A percentile compares a stretch with the other conserved stretches of the same genome.
Conservation (phyloP, 2,888 invertebrate genomes). For the Megastigmus dorsalis region DNA sequence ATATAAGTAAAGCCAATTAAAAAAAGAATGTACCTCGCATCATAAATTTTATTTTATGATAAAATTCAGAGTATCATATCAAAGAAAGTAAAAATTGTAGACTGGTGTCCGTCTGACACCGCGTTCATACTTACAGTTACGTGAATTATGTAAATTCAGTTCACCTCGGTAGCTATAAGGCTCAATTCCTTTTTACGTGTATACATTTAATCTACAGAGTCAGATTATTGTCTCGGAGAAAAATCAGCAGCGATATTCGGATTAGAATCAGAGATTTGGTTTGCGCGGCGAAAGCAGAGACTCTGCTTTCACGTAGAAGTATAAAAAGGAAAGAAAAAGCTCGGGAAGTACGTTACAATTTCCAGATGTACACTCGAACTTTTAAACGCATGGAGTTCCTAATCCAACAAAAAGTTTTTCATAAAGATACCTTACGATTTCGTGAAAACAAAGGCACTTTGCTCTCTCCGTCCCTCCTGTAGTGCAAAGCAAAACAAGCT, state of each 20-base stretch:
- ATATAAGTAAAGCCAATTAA: too few relatives aligned
- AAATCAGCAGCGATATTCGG: not conserved
- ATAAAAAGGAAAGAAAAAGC: not conserved
- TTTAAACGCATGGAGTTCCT: not conserved
- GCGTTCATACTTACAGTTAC: too few relatives aligned
- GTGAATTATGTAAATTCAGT: too few relatives aligned
- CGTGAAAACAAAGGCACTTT: constrained; percentile 31
- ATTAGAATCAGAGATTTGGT: not conserved
- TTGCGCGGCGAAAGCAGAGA: not conserved
- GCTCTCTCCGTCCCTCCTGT: too few relatives aligned
- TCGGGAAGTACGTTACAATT: not conserved
- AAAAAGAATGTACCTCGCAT: too few relatives aligned
- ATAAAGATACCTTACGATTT: constrained; percentile 6
- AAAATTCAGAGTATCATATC: too few relatives aligned
- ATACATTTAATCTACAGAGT: not conserved
- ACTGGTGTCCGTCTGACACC: too few relatives aligned
- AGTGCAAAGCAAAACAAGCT: not conserved
- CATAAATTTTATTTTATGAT: too few relatives aligned
- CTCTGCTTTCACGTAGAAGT: too few relatives aligned
- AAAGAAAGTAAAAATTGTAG: too few relatives aligned
- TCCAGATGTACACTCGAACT: not conserved
- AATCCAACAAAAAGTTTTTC: constrained; percentile 33
- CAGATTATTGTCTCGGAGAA: not conserved
- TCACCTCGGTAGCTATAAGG: too few relatives aligned
- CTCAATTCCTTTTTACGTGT: too few relatives aligned